Evolutionary conservation across 1,140 invertebrate species (phyloP).

Genomic region (Cydia amplana): DNA sequence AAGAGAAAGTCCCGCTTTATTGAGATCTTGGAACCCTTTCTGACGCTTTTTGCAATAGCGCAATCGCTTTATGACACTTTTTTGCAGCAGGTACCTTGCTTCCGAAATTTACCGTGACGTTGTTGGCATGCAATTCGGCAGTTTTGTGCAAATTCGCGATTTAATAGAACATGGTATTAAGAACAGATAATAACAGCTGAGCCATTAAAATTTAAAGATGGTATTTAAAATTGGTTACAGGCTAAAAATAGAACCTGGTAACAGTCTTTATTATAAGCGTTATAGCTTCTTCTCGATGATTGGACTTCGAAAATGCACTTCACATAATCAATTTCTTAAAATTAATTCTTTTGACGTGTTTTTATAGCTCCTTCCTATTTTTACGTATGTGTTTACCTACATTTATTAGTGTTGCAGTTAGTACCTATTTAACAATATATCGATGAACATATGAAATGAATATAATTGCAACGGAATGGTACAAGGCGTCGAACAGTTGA

Average conservation of each 20-base stretch:
- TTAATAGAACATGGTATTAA: constrained; percentile 8
- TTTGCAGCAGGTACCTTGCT: constrained; percentile 13
- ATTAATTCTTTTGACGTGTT: not conserved
- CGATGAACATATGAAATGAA: constrained; percentile 72
- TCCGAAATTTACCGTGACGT: constrained; percentile 22
- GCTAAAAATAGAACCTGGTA: constrained; percentile 19
- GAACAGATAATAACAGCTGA: constrained; percentile 22
- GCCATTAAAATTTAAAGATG: constrained; percentile 28
- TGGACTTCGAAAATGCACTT: not conserved
- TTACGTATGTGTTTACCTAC: constrained; percentile 9
- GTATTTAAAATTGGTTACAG: constrained; percentile 25
- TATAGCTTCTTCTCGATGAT: not conserved
- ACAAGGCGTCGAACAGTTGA: constrained; percentile 43
- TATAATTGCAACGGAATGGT: constrained; percentile 72
- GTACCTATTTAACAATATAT: constrained; percentile 52
- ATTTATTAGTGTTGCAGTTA: not conserved
- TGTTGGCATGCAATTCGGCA: constrained; percentile 22
- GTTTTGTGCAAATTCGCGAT: not conserved
- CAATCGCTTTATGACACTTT: constrained; percentile 29
- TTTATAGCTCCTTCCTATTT: not conserved
- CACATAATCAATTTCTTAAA: not conserved
- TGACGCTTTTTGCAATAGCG: constrained; percentile 48
- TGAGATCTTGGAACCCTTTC: constrained; percentile 66
- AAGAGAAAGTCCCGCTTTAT: constrained; percentile 63
- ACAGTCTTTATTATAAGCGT: not conserved